phyloP scores from a whole-genome alignment of 2,888 invertebrate species.

The Allolobophora icterica region DNA sequence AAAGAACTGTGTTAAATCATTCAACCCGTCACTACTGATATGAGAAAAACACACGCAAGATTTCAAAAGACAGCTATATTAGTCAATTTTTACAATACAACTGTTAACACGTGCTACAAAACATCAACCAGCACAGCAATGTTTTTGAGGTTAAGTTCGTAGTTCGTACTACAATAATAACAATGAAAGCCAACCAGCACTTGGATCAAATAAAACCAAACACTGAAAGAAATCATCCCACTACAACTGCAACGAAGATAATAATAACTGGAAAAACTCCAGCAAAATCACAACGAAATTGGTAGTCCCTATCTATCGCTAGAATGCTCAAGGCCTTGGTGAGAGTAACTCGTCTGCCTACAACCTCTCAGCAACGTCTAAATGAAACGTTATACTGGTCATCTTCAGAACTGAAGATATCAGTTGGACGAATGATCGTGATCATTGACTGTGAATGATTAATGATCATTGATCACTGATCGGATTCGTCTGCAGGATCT shows the following conservation, averaged over 20 bases:
- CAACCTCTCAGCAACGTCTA: not conserved
- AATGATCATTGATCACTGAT: too few relatives aligned
- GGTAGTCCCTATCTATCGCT: not conserved
- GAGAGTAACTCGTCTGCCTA: not conserved
- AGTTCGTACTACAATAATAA: not conserved
- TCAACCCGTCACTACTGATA: not conserved
- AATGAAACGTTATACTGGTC: not conserved
- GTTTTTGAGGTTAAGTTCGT: not conserved
- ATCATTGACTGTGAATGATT: too few relatives aligned
- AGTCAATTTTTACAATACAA: not conserved
- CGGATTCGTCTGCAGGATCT: not conserved
- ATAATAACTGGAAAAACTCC: not conserved
- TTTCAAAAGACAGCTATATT: not conserved
- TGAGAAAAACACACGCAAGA: not conserved
- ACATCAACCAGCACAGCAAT: not conserved
- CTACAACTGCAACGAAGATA: not conserved
- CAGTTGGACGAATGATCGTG: not conserved
- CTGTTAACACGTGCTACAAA: not conserved
- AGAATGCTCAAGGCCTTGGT: not conserved
- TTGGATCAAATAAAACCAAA: not conserved
- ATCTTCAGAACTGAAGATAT: slow-evolving; percentile 4
- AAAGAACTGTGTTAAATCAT: not conserved
- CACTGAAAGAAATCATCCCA: not conserved
- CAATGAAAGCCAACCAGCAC: not conserved
- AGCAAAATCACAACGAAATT: not conserved